Evolutionary conservation across 2,888 invertebrate species (phyloP).

Genomic region (Lamellibrachia columna): DNA sequence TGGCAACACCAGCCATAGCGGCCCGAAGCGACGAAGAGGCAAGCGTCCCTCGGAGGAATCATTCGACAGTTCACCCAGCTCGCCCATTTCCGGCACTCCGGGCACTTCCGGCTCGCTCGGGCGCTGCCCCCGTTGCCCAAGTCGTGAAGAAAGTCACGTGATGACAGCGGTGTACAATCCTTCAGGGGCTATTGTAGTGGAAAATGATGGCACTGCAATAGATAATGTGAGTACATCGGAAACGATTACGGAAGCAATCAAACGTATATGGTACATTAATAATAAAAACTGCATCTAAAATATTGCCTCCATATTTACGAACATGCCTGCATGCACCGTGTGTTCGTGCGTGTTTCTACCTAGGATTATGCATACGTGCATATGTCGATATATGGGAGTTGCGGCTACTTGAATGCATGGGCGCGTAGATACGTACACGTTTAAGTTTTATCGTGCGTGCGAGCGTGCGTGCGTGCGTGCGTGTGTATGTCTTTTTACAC

Average conservation of each 20-base stretch:
- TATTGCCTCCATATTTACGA: background rate
- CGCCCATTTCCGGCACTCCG: background rate
- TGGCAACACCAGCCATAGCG: background rate
- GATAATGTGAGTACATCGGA: background rate
- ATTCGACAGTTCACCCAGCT: background rate
- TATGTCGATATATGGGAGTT: background rate
- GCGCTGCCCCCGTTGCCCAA: background rate
- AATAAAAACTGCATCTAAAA: background rate
- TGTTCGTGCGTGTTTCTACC: background rate
- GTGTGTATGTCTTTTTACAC: background rate
- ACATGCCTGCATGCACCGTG: background rate
- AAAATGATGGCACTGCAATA: background rate
- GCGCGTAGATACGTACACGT: background rate
- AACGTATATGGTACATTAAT: background rate
- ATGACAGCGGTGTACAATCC: background rate
- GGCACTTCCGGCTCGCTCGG: conserved; percentile 8
- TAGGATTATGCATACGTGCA: background rate
- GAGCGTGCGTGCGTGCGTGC: background rate
- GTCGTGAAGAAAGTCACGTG: background rate
- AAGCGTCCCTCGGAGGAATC: background rate
- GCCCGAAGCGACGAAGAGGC: background rate
- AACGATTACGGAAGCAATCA: background rate
- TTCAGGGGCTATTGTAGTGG: background rate
- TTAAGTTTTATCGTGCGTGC: background rate
- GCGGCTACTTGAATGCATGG: background rate